phyloP scores from a whole-genome alignment of 2,888 invertebrate species.

The Muscina levida region DNA sequence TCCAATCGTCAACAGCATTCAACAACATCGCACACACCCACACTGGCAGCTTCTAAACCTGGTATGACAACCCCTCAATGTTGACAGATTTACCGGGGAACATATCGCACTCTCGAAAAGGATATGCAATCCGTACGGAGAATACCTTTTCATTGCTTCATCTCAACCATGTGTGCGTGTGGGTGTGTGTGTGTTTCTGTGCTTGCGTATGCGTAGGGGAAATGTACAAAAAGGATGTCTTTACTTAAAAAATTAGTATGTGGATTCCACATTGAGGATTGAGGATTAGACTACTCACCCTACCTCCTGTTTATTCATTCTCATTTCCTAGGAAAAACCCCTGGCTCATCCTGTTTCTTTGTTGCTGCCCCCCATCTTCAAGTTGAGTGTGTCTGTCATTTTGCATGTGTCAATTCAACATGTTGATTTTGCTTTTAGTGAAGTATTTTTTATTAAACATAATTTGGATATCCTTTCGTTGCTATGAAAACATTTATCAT shows the following conservation, averaged over 20 bases:
- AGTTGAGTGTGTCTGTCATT: slow-evolving; percentile 53
- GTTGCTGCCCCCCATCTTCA: slow-evolving; percentile 17
- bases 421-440: slow-evolving; percentile 51
- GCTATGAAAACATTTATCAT: too few relatives aligned
- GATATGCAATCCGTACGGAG: slow-evolving; percentile 21
- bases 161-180: neutral
- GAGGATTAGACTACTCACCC: slow-evolving; percentile 26
- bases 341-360: neutral
- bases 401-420: slow-evolving; percentile 63
- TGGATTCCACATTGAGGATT: slow-evolving; percentile 27
- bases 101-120: neutral
- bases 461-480: slow-evolving; percentile 8
- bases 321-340: slow-evolving; percentile 1
- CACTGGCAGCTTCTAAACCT: slow-evolving; percentile 17
- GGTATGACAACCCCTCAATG: slow-evolving; percentile 36
- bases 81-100: slow-evolving; percentile 55
- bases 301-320: neutral
- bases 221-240: slow-evolving; percentile 49
- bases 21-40: slow-evolving; percentile 18
- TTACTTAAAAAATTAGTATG: slow-evolving; percentile 56
- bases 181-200: neutral
- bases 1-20: slow-evolving; percentile 55
- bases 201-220: neutral
- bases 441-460: slow-evolving; percentile 30
- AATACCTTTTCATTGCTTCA: slow-evolving; percentile 10